These are phyloP conservation scores for Crambe crambe DNA, from an alignment of 37 sponge, comb jelly and placozoan genomes.

Conservation along the genomic window DNA sequence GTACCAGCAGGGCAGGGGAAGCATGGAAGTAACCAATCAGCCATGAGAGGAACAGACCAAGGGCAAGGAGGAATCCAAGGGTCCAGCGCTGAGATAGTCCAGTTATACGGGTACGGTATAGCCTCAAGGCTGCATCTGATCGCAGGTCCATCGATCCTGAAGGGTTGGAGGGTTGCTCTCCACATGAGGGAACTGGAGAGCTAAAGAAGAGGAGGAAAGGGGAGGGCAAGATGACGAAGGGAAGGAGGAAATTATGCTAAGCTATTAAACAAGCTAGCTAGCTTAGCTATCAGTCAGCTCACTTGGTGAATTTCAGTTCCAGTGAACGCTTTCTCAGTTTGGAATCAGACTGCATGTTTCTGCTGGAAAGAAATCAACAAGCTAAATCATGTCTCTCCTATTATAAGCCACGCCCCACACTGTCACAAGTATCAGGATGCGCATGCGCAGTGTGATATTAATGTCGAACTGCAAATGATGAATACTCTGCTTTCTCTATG, in stretches of 20 bases:
- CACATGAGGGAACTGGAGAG: neutral
- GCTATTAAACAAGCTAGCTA: neutral
- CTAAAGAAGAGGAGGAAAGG: neutral
- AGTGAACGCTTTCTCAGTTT: neutral
- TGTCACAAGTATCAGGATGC: too few relatives aligned
- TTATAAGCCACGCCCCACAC: too few relatives aligned
- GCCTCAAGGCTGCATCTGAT: neutral
- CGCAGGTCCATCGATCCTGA: neutral
- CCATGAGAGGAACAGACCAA: constrained; percentile 26
- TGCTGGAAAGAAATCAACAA: neutral
- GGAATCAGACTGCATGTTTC: neutral
- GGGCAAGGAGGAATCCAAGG: constrained; percentile 1
- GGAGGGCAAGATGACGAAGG: neutral
- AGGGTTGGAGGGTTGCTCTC: neutral
- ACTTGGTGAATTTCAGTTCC: neutral
- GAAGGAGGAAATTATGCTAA: neutral
- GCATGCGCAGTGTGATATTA: too few relatives aligned
- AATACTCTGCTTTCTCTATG: constrained; percentile 24
- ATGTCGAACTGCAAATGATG: constrained; percentile 21
- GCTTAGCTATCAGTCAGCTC: neutral
- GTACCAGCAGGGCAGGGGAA: constrained; percentile 17
- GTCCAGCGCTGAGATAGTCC: neutral
- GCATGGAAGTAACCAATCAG: constrained; percentile 25
- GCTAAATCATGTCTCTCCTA: neutral
- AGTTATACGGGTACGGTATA: neutral